Percentiles rank a stretch among this genome's conserved stretches.
phyloP scores from a whole-genome alignment of 1,140 invertebrate species.

The Marisa cornuarietis region DNA sequence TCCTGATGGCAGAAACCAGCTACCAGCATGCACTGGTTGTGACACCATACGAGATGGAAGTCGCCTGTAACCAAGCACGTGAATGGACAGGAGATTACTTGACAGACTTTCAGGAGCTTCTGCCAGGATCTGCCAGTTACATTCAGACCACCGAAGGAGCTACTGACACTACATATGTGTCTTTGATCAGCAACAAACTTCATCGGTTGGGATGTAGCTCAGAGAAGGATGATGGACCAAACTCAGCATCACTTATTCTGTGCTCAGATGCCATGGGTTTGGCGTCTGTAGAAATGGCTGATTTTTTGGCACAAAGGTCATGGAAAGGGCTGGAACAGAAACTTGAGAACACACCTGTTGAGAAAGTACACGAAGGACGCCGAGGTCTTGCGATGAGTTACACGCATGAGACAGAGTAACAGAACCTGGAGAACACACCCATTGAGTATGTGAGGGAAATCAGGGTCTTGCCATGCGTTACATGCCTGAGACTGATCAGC shows the following conservation, averaged over 20 bases:
- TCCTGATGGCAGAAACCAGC: slow-evolving; percentile 79
- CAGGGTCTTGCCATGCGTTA: no score
- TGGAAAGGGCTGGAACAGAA: slow-evolving; percentile 66
- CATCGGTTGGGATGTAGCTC: slow-evolving; percentile 46
- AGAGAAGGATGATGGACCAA: slow-evolving; percentile 13
- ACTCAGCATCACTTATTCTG: slow-evolving; percentile 37
- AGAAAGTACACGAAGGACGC: slow-evolving; percentile 57
- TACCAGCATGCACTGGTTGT: slow-evolving; percentile 79
- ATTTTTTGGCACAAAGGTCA: slow-evolving; percentile 54
- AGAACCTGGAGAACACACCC: neutral
- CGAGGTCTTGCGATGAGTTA: slow-evolving; percentile 65
- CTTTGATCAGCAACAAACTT: slow-evolving; percentile 60
- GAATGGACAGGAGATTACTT: slow-evolving; percentile 74
- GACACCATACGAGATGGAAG: slow-evolving; percentile 91
- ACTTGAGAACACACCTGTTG: slow-evolving; percentile 62
- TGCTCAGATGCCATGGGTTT: slow-evolving; percentile 46
- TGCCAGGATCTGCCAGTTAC: slow-evolving; percentile 67
- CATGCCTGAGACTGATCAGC: no score
- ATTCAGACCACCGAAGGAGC: slow-evolving; percentile 39
- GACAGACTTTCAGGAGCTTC: slow-evolving; percentile 80
- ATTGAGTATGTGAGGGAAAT: no score
- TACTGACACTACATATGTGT: slow-evolving; percentile 52
- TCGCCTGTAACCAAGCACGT: slow-evolving; percentile 78
- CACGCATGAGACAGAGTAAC: slow-evolving; percentile 46
- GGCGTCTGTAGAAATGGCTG: slow-evolving; percentile 39